Conservation (phyloP, 2,888 invertebrate genomes). For the Oscheius sp. region DNA sequence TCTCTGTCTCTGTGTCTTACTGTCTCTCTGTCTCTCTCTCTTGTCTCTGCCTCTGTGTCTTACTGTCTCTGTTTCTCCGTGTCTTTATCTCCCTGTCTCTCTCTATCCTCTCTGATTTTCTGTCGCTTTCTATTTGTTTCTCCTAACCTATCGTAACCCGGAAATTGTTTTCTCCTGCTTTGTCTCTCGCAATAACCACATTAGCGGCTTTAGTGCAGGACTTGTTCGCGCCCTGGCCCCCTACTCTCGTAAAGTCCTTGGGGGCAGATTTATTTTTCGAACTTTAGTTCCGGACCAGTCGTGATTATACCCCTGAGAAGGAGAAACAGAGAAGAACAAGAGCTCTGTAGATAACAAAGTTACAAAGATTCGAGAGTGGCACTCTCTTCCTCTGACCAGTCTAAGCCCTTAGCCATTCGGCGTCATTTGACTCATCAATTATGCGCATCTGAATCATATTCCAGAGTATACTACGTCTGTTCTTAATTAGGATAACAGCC, state of each 20-base stretch:
- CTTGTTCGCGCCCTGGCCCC: too few species aligned
- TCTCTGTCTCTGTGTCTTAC: background rate
- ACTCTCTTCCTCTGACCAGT: background rate
- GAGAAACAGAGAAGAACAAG: background rate
- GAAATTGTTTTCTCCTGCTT: background rate
- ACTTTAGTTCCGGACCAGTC: background rate
- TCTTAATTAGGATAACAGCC: too few species aligned
- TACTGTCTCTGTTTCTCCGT: background rate
- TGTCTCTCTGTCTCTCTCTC: background rate
- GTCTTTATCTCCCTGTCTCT: background rate
- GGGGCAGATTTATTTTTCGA: slow-evolving; percentile 17
- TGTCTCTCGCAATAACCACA: background rate
- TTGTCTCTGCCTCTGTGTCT: background rate
- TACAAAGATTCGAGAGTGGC: background rate
- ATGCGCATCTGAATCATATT: slow-evolving; percentile 9
- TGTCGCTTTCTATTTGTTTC: background rate
- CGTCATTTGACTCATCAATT: slow-evolving; percentile 11
- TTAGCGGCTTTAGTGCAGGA: too few species aligned
- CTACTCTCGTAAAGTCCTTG: slow-evolving; percentile 7
- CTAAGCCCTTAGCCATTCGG: background rate
- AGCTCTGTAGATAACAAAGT: background rate
- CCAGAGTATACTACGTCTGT: background rate
- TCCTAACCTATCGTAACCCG: too few species aligned
- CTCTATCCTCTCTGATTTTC: background rate
- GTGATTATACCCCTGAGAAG: background rate